Evolutionary conservation across 2,113 vertebrate genomes (phyloP).

Genomic region (Prolemur simus): DNA sequence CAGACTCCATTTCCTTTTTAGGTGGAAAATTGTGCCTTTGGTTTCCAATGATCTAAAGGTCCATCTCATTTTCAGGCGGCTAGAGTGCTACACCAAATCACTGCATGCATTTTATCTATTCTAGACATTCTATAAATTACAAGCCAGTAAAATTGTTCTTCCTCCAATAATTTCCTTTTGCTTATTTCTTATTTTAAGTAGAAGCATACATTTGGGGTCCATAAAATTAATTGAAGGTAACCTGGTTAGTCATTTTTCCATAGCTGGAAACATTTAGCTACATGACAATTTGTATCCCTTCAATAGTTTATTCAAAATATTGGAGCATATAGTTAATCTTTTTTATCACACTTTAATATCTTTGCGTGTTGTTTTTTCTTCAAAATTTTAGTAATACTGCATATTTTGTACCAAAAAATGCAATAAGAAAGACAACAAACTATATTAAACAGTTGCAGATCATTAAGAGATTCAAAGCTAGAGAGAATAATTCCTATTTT

Average conservation of each 20-base stretch:
- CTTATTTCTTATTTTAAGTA: conserved; percentile 8
- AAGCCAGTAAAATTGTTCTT: background rate
- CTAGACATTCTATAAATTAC: background rate
- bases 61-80: background rate
- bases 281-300: conserved; percentile 47
- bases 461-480: conserved; percentile 68
- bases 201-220: background rate
- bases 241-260: conserved; percentile 45
- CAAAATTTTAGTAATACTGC: conserved; percentile 14
- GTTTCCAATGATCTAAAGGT: background rate
- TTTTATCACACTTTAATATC: conserved; percentile 45
- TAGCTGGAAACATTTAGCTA: conserved; percentile 43
- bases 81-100: background rate
- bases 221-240: background rate
- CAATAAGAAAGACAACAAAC: conserved; percentile 55
- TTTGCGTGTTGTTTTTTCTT: conserved; percentile 2
- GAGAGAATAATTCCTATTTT: conserved; percentile 64
- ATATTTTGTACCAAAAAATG: conserved; percentile 55
- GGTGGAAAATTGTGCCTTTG: conserved; percentile 25
- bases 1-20: background rate
- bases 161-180: background rate
- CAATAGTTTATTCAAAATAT: conserved; percentile 37
- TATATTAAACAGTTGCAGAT: conserved; percentile 62
- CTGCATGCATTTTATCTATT: background rate
- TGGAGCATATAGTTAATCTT: conserved; percentile 27